Percentiles rank a stretch among this genome's conserved stretches.
Conservation (phyloP, 2,113 vertebrate species). For the Cranoglanis bouderius region DNA sequence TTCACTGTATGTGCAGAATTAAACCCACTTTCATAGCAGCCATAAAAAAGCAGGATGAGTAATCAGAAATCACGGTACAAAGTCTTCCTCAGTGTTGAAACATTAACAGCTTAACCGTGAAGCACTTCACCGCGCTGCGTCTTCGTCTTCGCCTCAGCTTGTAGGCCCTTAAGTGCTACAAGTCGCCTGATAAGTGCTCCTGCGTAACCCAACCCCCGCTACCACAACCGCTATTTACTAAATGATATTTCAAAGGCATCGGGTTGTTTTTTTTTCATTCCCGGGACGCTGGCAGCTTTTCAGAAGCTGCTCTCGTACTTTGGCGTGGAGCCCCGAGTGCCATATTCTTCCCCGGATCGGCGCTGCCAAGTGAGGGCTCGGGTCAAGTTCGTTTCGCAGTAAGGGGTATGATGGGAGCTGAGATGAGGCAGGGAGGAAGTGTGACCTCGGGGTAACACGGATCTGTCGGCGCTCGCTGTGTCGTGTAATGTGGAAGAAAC, state of each 20-base stretch:
- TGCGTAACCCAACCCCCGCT: slow-evolving; percentile 59
- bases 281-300: slow-evolving; percentile 62
- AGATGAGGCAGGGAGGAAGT: slow-evolving; percentile 45
- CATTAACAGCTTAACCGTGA: slow-evolving; percentile 48
- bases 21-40: slow-evolving; percentile 59
- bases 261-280: slow-evolving; percentile 62
- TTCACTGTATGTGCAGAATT: slow-evolving; percentile 38
- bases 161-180: slow-evolving; percentile 62
- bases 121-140: neutral
- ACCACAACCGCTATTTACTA: slow-evolving; percentile 64
- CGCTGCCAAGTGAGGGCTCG: slow-evolving; percentile 67
- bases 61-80: slow-evolving; percentile 24
- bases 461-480: neutral
- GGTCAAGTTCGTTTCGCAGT: slow-evolving; percentile 53
- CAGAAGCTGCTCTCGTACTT: slow-evolving; percentile 65
- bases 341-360: slow-evolving; percentile 59
- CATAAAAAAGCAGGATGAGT: slow-evolving; percentile 23
- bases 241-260: slow-evolving; percentile 75
- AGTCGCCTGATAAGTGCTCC: slow-evolving; percentile 57
- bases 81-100: slow-evolving; percentile 53
- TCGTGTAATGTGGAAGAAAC: neutral
- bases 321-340: slow-evolving; percentile 68
- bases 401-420: slow-evolving; percentile 45
- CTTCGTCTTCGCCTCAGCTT: slow-evolving; percentile 16
- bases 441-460: slow-evolving; percentile 57